phyloP scores from a whole-genome alignment of 2,113 vertebrate genomes.

The Saimiri boliviensis region DNA sequence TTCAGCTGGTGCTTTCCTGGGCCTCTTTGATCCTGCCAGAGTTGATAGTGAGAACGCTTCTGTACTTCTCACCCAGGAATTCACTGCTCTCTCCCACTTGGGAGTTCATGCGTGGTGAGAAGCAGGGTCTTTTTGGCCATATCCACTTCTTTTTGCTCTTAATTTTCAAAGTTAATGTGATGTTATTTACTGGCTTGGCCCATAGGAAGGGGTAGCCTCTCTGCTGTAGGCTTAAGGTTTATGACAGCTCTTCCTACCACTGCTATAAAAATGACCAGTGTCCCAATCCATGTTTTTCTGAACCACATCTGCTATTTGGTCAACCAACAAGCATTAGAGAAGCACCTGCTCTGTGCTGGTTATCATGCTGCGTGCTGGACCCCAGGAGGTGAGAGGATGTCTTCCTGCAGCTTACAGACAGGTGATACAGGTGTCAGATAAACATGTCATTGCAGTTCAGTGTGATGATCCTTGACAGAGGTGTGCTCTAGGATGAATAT shows the following conservation, averaged over 20 bases:
- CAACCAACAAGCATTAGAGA: neutral
- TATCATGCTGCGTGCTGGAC: neutral
- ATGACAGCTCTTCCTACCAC: neutral
- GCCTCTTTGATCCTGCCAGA: neutral
- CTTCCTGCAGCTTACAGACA: conserved; percentile 15
- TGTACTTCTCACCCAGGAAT: neutral
- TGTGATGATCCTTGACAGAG: neutral
- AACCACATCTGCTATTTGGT: neutral
- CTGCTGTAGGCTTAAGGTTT: neutral
- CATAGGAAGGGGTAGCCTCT: neutral
- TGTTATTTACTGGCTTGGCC: conserved; percentile 32
- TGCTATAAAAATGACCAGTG: conserved; percentile 29
- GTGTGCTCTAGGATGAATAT: neutral
- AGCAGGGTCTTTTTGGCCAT: neutral
- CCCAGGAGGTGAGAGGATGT: neutral
- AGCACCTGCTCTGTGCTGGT: neutral
- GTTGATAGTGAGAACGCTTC: neutral
- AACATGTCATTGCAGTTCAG: neutral
- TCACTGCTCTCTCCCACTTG: neutral
- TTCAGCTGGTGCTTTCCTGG: neutral
- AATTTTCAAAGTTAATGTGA: conserved; percentile 18
- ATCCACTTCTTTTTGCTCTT: neutral
- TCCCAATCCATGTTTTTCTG: conserved; percentile 24
- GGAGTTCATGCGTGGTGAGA: neutral
- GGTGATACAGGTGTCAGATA: neutral